phyloP scores from a whole-genome alignment of 2,888 invertebrate genomes.

The Lymantria monacha region DNA sequence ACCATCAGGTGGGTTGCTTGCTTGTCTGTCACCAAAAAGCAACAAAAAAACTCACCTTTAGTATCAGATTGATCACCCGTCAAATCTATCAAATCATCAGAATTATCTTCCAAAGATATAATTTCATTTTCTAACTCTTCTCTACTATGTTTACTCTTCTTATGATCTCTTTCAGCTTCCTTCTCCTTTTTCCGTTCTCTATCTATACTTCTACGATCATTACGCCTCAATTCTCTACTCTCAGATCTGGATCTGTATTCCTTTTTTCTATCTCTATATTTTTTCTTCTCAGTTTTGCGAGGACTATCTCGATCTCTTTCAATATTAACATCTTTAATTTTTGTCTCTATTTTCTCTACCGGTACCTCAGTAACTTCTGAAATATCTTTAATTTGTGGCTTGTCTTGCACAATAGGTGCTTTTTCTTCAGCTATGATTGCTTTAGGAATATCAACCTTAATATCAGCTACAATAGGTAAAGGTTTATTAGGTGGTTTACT shows the following conservation, averaged over 20 bases:
- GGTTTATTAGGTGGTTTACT: neutral
- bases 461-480: constrained; percentile 20
- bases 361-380: neutral
- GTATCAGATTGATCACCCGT: constrained; percentile 80
- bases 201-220: constrained; percentile 37
- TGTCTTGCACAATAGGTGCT: constrained; percentile 11
- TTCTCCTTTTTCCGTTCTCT: constrained; percentile 32
- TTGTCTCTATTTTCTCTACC: constrained; percentile 10
- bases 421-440: constrained; percentile 25
- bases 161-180: constrained; percentile 37
- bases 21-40: too few species aligned
- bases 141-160: constrained; percentile 40
- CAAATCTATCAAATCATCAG: constrained; percentile 82
- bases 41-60: constrained; percentile 66
- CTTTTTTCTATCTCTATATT: constrained; percentile 52
- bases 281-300: constrained; percentile 48
- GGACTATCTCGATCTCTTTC: constrained; percentile 29
- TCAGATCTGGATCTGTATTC: constrained; percentile 54
- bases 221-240: constrained; percentile 42
- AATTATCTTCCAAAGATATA: constrained; percentile 71
- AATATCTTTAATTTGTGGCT: constrained; percentile 12
- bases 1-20: too few species aligned
- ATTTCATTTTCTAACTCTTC: constrained; percentile 62
- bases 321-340: constrained; percentile 1
- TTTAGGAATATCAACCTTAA: constrained; percentile 21